Evolutionary conservation across 2,113 vertebrate genomes (phyloP).

Genomic region (Oreotragus oreotragus): DNA sequence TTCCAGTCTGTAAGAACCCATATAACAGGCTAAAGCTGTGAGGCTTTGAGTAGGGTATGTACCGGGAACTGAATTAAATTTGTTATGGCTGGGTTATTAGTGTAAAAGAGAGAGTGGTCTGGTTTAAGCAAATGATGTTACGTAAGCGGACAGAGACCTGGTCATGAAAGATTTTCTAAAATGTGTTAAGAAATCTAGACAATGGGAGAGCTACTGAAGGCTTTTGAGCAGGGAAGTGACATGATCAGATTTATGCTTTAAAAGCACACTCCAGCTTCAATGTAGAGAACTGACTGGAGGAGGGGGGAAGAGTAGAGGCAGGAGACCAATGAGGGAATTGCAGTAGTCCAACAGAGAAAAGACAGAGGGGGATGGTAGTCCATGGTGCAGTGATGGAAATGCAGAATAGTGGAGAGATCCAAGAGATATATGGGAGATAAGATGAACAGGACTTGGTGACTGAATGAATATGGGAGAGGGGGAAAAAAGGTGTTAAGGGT

Average conservation of each 20-base stretch:
- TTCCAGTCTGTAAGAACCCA: background rate
- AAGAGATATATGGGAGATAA: background rate
- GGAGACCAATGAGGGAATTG: background rate
- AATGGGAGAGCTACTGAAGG: background rate
- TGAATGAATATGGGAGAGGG: background rate
- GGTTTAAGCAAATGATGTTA: background rate
- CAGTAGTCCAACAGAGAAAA: background rate
- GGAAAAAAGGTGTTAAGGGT: background rate
- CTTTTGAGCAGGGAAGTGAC: background rate
- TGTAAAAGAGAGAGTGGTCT: background rate
- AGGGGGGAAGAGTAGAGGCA: background rate
- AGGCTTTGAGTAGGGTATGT: background rate
- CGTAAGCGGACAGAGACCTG: background rate
- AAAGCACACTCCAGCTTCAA: background rate
- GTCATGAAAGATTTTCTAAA: background rate
- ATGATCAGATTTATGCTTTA: slow-evolving; percentile 25
- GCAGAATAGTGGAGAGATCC: background rate
- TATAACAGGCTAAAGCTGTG: background rate
- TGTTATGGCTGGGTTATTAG: background rate
- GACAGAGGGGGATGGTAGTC: background rate
- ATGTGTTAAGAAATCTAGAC: slow-evolving; percentile 15
- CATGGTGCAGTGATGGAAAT: background rate
- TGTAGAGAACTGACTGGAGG: background rate
- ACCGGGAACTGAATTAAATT: background rate
- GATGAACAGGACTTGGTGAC: background rate